Percentiles rank a stretch among this genome's conserved stretches.
Evolutionary conservation across 1,140 invertebrate genomes (phyloP).

Genomic region (Macrobrachium nipponense): DNA sequence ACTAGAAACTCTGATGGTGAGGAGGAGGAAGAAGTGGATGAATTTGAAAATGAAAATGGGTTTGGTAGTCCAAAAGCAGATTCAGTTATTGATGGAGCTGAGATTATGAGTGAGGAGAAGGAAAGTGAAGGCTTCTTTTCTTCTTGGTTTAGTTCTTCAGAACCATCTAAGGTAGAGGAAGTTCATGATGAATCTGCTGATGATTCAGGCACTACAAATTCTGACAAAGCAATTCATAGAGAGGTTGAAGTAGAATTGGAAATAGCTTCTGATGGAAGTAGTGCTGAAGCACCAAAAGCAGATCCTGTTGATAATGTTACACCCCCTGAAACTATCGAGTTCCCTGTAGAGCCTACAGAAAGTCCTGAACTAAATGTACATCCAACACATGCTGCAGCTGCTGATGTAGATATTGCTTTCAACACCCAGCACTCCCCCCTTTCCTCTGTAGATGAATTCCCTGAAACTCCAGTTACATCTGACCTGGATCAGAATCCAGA

Average conservation of each 20-base stretch:
- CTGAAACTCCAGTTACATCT: slow-evolving; percentile 21
- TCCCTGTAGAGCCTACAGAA: slow-evolving; percentile 35
- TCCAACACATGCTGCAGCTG: slow-evolving; percentile 4
- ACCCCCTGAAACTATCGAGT: slow-evolving; percentile 19
- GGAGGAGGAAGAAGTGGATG: not conserved
- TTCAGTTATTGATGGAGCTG: slow-evolving; percentile 7
- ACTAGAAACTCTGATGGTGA: not conserved
- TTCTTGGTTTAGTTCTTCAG: slow-evolving; percentile 48
- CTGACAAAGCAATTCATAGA: slow-evolving; percentile 11
- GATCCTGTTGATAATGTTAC: not conserved
- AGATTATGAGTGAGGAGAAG: slow-evolving; percentile 9
- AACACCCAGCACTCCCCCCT: slow-evolving; percentile 18
- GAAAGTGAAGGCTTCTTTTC: slow-evolving; percentile 42
- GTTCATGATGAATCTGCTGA: slow-evolving; percentile 10
- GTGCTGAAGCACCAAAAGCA: not conserved
- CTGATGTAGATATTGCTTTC: slow-evolving; percentile 21
- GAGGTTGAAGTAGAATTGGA: slow-evolving; percentile 12
- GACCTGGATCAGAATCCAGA: not conserved
- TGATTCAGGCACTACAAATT: not conserved
- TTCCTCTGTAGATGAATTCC: slow-evolving; percentile 35
- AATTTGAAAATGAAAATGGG: not conserved
- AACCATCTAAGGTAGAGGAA: slow-evolving; percentile 3
- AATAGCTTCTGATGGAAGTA: not conserved
- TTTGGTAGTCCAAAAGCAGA: slow-evolving; percentile 34
- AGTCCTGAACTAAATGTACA: slow-evolving; percentile 2